Percentiles rank a stretch among this genome's conserved stretches.
phyloP scores from a whole-genome alignment of 2,888 invertebrate species.

The Sarcophaga carnaria region DNA sequence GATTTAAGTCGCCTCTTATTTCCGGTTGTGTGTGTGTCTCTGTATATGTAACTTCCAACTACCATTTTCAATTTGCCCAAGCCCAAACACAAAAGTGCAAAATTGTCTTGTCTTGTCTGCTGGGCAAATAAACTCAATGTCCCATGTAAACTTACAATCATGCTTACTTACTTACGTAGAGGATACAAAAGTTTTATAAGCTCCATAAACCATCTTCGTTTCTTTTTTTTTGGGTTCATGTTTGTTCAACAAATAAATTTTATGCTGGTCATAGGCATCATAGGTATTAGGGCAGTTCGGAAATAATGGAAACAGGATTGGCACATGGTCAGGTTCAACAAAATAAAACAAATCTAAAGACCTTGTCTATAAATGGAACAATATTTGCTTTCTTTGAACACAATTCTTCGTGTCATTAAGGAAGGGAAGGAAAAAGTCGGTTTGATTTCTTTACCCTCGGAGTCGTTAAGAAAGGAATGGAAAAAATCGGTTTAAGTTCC shows the following conservation, averaged over 20 bases:
- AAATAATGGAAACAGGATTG: neutral
- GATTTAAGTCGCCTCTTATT: conserved; percentile 31
- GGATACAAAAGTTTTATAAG: conserved; percentile 2
- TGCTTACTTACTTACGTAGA: neutral
- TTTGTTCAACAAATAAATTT: neutral
- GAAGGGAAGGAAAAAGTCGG: too few species aligned
- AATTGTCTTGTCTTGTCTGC: conserved; percentile 12
- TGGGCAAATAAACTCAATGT: conserved; percentile 45
- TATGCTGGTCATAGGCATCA: neutral
- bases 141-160: neutral
- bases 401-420: too few species aligned
- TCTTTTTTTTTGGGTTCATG: neutral
- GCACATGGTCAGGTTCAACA: too few species aligned
- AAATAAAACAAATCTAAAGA: too few species aligned
- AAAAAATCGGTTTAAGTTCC: too few species aligned
- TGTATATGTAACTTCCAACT: neutral
- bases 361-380: too few species aligned
- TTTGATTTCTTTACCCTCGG: too few species aligned
- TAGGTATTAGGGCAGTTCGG: neutral
- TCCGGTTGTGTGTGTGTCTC: neutral
- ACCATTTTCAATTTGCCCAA: conserved; percentile 2
- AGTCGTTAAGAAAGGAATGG: too few species aligned
- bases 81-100: neutral
- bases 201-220: conserved; percentile 5
- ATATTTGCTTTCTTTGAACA: too few species aligned